Evolutionary conservation across 1,140 invertebrate species (phyloP).

Genomic region (Drosophila sucinea): DNA sequence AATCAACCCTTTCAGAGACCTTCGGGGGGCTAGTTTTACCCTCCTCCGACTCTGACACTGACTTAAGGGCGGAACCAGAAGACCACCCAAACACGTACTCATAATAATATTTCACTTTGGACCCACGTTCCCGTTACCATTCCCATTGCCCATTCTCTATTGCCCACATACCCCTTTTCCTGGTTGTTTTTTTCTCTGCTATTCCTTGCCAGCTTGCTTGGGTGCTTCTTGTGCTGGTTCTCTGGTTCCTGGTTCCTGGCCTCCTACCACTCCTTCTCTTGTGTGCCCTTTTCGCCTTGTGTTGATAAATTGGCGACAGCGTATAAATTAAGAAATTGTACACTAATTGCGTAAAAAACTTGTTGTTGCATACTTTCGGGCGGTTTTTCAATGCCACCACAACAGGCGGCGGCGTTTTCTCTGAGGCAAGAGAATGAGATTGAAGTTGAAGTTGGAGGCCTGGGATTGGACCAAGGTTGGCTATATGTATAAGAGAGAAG

Average conservation of each 20-base stretch:
- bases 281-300: conserved; percentile 30
- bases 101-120: conserved; percentile 78
- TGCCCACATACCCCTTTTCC: not conserved
- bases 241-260: conserved; percentile 4
- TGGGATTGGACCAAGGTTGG: not conserved
- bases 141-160: not conserved
- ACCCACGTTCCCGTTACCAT: conserved; percentile 18
- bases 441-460: conserved; percentile 6
- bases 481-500: not conserved
- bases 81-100: conserved; percentile 65
- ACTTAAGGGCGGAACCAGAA: conserved; percentile 48
- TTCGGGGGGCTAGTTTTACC: conserved; percentile 28
- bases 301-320: conserved; percentile 82
- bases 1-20: conserved; percentile 66
- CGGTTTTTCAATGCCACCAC: conserved; percentile 72
- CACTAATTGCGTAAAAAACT: conserved; percentile 82
- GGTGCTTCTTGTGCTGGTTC: not conserved
- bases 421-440: not conserved
- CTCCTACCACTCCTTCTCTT: not conserved
- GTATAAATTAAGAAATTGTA: conserved; percentile 83
- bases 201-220: not conserved
- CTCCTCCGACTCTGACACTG: conserved; percentile 26
- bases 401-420: conserved; percentile 28
- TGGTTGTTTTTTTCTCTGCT: not conserved
- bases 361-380: conserved; percentile 72